These are phyloP conservation scores for Danio choprae DNA, from an alignment of 2,797 vertebrate species.

Conservation along the genomic window DNA sequence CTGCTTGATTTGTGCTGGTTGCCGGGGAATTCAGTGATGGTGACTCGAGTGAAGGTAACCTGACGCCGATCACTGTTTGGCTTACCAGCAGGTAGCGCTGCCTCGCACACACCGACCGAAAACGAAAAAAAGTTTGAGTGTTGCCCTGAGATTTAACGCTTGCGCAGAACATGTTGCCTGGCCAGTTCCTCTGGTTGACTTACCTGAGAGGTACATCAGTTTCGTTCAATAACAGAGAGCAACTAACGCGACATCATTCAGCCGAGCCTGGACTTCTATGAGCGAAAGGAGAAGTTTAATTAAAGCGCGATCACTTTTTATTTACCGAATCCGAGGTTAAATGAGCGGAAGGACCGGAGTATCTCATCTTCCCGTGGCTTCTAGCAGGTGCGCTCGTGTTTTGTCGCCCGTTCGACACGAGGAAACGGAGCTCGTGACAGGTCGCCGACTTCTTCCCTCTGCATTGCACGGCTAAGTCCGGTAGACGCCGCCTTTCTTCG, in stretches of 20 bases:
- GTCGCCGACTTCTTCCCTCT: constrained; percentile 20
- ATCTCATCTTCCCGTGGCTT: not conserved
- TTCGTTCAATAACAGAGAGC: constrained; percentile 68
- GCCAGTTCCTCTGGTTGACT: constrained; percentile 84
- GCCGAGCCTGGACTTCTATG: not conserved
- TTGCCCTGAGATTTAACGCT: constrained; percentile 75
- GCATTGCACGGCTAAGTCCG: constrained; percentile 18
- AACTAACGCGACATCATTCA: constrained; percentile 25
- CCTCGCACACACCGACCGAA: constrained; percentile 52
- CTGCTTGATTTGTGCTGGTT: constrained; percentile 15
- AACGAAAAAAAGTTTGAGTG: constrained; percentile 76
- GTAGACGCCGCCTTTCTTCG: constrained; percentile 41
- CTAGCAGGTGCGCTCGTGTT: constrained; percentile 45
- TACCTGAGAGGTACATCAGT: constrained; percentile 80
- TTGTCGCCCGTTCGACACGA: constrained; percentile 18
- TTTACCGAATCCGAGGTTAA: not conserved
- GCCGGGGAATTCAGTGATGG: constrained; percentile 1
- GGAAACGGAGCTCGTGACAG: constrained; percentile 46
- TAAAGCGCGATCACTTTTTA: not conserved
- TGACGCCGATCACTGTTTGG: constrained; percentile 2
- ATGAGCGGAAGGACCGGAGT: not conserved
- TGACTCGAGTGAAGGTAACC: not conserved
- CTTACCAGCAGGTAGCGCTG: constrained; percentile 76
- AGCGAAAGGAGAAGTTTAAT: constrained; percentile 2
- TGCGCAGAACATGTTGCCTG: constrained; percentile 80